Conservation (phyloP, 2,113 vertebrate genomes). For the Onychostruthus taczanowskii region DNA sequence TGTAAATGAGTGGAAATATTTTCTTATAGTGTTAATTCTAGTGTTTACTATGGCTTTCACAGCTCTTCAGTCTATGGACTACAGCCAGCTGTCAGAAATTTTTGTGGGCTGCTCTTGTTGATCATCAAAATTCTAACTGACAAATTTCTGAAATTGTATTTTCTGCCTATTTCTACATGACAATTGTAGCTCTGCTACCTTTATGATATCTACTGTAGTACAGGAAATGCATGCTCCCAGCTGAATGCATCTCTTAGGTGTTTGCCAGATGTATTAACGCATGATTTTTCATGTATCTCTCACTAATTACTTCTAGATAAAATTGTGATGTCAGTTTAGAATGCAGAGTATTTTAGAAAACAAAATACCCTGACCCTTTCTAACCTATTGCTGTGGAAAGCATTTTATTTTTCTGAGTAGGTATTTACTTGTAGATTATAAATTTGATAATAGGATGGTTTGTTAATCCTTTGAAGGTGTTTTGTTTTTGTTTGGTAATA, state of each 20-base stretch:
- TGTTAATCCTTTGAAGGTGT: not conserved
- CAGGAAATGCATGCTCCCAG: not conserved
- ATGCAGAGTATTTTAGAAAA: not conserved
- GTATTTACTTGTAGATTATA: not conserved
- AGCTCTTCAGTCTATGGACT: slow-evolving; percentile 32
- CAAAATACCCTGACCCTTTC: not conserved
- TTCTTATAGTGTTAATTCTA: not conserved
- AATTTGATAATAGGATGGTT: not conserved
- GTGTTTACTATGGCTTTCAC: slow-evolving; percentile 49
- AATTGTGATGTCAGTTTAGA: not conserved
- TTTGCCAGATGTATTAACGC: not conserved
- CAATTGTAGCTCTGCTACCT: not conserved
- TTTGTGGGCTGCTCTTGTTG: slow-evolving; percentile 26
- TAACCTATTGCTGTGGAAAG: not conserved
- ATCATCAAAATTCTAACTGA: not conserved
- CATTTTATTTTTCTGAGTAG: not conserved
- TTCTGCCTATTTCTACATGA: not conserved
- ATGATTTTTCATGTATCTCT: not conserved
- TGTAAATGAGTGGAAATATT: slow-evolving; percentile 25
- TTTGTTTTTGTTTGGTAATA: not conserved
- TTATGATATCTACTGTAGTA: not conserved
- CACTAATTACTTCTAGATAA: not conserved
- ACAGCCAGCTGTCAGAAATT: slow-evolving; percentile 41
- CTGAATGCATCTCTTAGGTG: not conserved
- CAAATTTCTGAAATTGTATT: not conserved